Base-by-base conservation (phyloP, 2,888 invertebrate genomes). In the Drosophila mimetica region DNA sequence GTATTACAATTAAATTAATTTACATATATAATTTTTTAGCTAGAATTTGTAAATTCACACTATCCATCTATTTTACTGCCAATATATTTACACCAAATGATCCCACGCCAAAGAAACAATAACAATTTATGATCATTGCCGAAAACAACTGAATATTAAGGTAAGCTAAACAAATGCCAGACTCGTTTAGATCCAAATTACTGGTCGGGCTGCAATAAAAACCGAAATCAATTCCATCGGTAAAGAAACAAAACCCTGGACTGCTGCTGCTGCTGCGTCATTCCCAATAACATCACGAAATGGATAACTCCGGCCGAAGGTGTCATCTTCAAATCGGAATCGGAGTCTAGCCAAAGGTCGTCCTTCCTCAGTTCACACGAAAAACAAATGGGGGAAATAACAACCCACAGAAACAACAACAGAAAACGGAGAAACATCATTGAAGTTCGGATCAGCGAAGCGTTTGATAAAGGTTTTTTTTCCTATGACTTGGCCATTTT, bases 291-390 rank as follows among this genome's bases (percentile, higher is more conserved):
- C 36, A 71, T 60, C 66, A 71, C 50, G 66, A 59, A 75, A 41
- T 55, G 60, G 51, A 48, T 52, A 73, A 67, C 46, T 51, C 25
- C 44, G 39, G 28, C 34, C 22, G 57, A 54, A 74, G 81, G 82
- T 85, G 85, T 85, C 86, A 82, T 80, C 79, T 81, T 70, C 71
- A 47, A 70, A 41, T 51, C 59, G 41, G 18, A 70, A 41, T 51
- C 59, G 41, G 18, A 60, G 61, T 54, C 64, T 64, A 48, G 64
- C 55, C 71, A 74, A 69, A 72, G 60, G 54, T 77, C 84, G 77
- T 79, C 80, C 71, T 79, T 72, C 65, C 76, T 79, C 76, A 20
- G 63, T 71, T 71, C 53, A 50, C 72, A 71, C 64, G 54, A 54
- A 48, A 48, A 41, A 36, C 42, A 42, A 42, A 46, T 16, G 25